Conservation (phyloP, 2,888 invertebrate genomes). For the Acleris laterana region DNA sequence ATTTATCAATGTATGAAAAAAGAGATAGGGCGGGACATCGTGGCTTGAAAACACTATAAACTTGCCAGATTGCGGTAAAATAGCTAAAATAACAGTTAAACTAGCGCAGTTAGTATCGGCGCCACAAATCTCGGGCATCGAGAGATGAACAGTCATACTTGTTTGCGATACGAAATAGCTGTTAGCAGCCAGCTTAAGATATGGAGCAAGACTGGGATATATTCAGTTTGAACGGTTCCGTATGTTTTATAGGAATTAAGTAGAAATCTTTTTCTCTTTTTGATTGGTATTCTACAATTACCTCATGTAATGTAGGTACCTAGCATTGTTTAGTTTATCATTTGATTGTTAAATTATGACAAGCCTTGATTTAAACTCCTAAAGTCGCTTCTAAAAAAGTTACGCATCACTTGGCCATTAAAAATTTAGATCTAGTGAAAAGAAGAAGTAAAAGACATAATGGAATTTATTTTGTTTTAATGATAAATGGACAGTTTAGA, state of each 20-base stretch:
- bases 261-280: no score
- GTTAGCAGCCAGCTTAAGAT: constrained; percentile 11
- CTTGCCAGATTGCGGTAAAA: background rate
- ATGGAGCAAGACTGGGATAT: background rate
- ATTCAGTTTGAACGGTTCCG: constrained; percentile 10
- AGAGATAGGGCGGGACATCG: no score
- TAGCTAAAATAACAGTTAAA: background rate
- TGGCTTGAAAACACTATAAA: background rate
- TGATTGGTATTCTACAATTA: no score
- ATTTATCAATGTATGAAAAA: no score
- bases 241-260: background rate
- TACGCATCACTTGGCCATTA: no score
- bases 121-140: constrained; percentile 13
- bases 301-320: no score
- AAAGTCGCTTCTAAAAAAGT: background rate
- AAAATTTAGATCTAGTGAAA: no score
- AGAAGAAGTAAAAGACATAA: no score
- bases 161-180: constrained; percentile 16
- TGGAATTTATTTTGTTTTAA: no score
- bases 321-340: no score
- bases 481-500: no score
- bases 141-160: constrained; percentile 16
- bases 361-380: background rate
- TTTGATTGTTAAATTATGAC: no score
- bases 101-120: background rate